phyloP scores from a whole-genome alignment of 2,113 vertebrate species.

The Tachuris rubrigastra region DNA sequence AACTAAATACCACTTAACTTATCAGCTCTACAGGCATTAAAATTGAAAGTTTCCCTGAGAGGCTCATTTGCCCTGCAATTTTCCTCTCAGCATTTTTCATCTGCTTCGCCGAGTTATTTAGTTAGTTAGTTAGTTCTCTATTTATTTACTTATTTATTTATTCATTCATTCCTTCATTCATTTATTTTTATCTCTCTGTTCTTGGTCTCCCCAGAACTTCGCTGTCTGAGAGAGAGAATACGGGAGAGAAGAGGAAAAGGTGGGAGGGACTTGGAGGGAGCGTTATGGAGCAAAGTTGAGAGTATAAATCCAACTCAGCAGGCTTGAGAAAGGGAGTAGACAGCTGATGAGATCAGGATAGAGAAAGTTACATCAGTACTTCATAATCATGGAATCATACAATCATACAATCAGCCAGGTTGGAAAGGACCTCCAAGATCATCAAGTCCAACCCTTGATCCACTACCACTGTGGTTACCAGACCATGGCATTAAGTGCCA shows the following conservation, averaged over 20 bases:
- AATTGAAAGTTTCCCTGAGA: background rate
- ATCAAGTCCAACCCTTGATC: too few relatives aligned
- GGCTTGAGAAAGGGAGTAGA: background rate
- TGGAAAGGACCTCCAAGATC: too few relatives aligned
- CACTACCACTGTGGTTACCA: too few relatives aligned
- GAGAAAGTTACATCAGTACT: background rate
- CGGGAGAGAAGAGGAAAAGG: background rate
- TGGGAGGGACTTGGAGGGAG: background rate
- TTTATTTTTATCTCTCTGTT: background rate
- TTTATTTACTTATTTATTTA: background rate
- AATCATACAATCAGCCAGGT: too few relatives aligned
- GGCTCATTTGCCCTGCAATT: background rate
- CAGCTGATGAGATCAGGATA: background rate
- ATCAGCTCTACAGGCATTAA: background rate
- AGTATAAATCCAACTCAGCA: background rate
- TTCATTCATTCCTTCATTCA: background rate
- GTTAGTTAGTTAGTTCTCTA: background rate
- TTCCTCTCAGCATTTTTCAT: background rate
- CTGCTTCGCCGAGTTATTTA: background rate
- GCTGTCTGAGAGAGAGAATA: background rate
- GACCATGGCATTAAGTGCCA: too few relatives aligned
- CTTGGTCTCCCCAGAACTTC: background rate
- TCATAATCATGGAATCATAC: background rate
- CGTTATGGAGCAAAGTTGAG: accelerated
- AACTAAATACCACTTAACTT: background rate